Evolutionary conservation across 2,797 vertebrate species (phyloP).

Genomic region (Ataeniobius toweri): DNA sequence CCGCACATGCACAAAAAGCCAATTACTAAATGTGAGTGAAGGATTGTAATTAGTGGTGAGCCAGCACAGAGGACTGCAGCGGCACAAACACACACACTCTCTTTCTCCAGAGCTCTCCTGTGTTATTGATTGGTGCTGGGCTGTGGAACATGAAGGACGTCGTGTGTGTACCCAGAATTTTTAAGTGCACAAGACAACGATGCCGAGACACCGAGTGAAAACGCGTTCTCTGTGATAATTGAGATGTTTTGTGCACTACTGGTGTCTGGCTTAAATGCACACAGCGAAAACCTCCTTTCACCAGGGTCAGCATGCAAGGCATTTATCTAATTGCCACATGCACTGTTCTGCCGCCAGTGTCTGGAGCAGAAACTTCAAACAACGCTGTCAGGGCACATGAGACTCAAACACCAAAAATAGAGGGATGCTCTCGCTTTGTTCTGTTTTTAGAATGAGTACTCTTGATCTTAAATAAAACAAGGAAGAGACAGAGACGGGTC

Average conservation of each 20-base stretch:
- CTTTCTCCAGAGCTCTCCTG: not conserved
- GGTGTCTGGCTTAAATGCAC: slow-evolving; percentile 46
- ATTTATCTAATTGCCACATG: slow-evolving; percentile 78
- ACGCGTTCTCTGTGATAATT: slow-evolving; percentile 26
- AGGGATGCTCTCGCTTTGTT: slow-evolving; percentile 70
- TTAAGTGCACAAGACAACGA: slow-evolving; percentile 30
- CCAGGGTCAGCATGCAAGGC: slow-evolving; percentile 64
- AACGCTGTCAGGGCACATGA: slow-evolving; percentile 66
- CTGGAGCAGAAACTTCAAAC: slow-evolving; percentile 73
- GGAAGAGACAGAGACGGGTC: slow-evolving; percentile 55
- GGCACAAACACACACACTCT: slow-evolving; percentile 1
- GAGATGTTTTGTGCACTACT: slow-evolving; percentile 45
- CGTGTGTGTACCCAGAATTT: slow-evolving; percentile 26
- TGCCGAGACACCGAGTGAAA: slow-evolving; percentile 20
- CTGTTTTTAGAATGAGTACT: slow-evolving; percentile 72
- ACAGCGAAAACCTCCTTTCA: slow-evolving; percentile 28
- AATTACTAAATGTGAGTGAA: slow-evolving; percentile 76
- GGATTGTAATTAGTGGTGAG: slow-evolving; percentile 75
- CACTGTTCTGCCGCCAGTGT: slow-evolving; percentile 62
- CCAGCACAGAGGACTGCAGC: slow-evolving; percentile 51
- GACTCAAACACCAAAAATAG: slow-evolving; percentile 68
- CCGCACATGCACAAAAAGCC: slow-evolving; percentile 58
- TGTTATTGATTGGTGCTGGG: slow-evolving; percentile 64
- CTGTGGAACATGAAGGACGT: slow-evolving; percentile 49
- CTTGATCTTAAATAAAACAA: slow-evolving; percentile 52